Evolutionary conservation across 2,797 vertebrate genomes (phyloP).

Genomic region (Odontamblyopus lacepedii): DNA sequence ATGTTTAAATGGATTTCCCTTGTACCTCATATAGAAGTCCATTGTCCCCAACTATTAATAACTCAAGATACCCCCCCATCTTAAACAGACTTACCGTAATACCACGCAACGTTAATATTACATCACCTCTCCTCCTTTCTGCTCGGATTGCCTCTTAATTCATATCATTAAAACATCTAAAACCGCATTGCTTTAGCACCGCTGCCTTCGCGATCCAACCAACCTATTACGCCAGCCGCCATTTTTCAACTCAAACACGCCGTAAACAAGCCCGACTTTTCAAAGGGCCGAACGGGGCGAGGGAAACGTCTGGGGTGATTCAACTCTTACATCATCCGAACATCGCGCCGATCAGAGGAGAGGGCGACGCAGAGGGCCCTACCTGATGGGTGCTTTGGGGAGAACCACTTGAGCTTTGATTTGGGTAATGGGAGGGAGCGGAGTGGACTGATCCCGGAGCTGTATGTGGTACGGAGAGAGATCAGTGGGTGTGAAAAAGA

Average conservation of each 20-base stretch:
- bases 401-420: not conserved
- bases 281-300: not conserved
- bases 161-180: not conserved
- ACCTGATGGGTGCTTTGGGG: slow-evolving; percentile 6
- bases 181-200: not conserved
- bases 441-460: slow-evolving; percentile 2
- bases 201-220: not conserved
- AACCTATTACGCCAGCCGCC: not conserved
- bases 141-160: not conserved
- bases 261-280: slow-evolving; percentile 6
- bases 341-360: slow-evolving; percentile 1
- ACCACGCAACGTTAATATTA: not conserved
- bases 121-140: not conserved
- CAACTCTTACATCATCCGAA: slow-evolving; percentile 7
- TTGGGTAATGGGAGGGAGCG: not conserved
- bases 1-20: not conserved
- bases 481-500: not conserved
- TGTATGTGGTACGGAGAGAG: no score
- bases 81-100: not conserved
- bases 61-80: not conserved
- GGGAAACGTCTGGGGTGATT: not conserved
- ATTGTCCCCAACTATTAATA: not conserved
- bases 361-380: not conserved
- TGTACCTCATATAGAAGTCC: not conserved
- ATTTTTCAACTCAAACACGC: not conserved